A percentile compares a stretch with the other conserved stretches of the same genome.
Conservation (phyloP, 2,113 vertebrate genomes). For the Neotoma lepida region DNA sequence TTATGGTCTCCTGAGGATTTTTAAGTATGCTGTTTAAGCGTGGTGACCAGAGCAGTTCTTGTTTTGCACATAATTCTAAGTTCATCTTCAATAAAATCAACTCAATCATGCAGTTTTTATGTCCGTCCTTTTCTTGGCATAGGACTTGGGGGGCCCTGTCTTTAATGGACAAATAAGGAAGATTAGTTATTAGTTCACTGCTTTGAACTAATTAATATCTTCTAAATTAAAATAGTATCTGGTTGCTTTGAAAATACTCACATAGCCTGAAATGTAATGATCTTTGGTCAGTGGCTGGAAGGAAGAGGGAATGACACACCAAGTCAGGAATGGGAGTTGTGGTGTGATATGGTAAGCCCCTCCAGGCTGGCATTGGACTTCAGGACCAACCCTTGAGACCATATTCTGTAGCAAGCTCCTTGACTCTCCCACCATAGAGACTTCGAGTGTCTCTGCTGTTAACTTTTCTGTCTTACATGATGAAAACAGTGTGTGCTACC, state of each 20-base stretch:
- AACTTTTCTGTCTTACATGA: neutral
- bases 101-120: slow-evolving; percentile 27
- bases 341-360: neutral
- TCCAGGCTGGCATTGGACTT: neutral
- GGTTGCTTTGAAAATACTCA: slow-evolving; percentile 1
- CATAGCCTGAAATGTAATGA: neutral
- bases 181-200: slow-evolving; percentile 16
- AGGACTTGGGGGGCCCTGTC: neutral
- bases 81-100: slow-evolving; percentile 28
- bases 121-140: neutral
- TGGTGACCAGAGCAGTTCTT: neutral
- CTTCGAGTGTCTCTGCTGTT: neutral
- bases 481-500: neutral
- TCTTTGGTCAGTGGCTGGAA: neutral
- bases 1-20: neutral
- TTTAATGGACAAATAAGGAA: slow-evolving; percentile 17
- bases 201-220: slow-evolving; percentile 19
- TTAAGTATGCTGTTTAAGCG: neutral
- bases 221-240: neutral
- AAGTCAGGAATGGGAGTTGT: neutral
- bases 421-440: no score
- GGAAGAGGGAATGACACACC: neutral
- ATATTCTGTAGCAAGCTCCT: neutral
- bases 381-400: neutral
- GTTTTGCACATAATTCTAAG: neutral